Percentiles rank a stretch among this genome's conserved stretches.
phyloP scores from a whole-genome alignment of 2,113 vertebrate genomes.

The Calidris pugnax region DNA sequence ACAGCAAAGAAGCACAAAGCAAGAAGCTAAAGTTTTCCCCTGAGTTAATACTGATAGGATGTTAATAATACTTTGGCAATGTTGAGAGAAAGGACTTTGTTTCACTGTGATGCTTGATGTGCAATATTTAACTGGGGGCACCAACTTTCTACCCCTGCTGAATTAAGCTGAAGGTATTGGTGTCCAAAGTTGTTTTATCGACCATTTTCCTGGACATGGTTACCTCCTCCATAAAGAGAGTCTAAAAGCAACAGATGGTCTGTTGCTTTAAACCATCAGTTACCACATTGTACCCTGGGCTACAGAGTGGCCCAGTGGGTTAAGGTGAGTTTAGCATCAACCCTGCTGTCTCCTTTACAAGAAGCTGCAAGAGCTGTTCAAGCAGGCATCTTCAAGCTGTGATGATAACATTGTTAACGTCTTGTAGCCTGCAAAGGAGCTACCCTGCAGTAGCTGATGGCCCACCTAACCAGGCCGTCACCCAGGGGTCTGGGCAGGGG shows the following conservation, averaged over 20 bases:
- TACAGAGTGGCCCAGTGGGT: accelerated
- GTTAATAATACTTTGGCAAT: not conserved
- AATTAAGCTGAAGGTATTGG: not conserved
- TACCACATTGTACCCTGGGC: not conserved
- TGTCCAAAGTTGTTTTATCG: not conserved
- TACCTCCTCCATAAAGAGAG: not conserved
- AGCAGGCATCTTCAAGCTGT: not conserved
- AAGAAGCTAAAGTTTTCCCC: not conserved
- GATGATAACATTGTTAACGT: not conserved
- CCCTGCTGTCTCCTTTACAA: not conserved
- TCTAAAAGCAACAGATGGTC: not conserved
- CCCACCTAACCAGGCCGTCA: accelerated
- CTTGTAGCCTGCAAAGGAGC: not conserved
- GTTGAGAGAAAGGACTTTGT: not conserved
- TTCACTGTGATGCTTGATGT: not conserved
- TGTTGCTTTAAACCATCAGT: not conserved
- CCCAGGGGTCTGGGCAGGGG: accelerated
- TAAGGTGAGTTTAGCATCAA: not conserved
- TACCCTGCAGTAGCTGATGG: accelerated
- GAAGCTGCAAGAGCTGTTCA: not conserved
- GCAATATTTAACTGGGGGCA: not conserved
- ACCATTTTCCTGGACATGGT: not conserved
- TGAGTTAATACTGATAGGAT: not conserved
- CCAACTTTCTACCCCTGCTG: not conserved
- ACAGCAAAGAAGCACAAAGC: not conserved